Evolutionary conservation across 2,888 invertebrate genomes (phyloP), one percentile per base, ranked within the genome.

Genomic region (Chloroclystis v-ata): DNA sequence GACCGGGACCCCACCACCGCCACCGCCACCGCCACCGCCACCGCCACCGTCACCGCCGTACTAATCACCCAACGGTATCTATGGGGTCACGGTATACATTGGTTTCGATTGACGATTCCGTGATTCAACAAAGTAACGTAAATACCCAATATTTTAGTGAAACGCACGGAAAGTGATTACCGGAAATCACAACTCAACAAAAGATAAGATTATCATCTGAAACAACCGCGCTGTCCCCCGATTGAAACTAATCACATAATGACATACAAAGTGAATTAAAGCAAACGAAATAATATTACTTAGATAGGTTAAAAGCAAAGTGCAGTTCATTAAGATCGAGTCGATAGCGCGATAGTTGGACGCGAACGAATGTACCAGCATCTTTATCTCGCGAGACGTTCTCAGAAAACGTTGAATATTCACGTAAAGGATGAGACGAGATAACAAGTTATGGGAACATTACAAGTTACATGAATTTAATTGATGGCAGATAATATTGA

Each of bases 1-100:
- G 4, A n/a, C 28, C 54, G 44, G n/a, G n/a, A 58, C 60, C 60
- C 63, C 57, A 43, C 28, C 28, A n/a, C n/a, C n/a, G n/a, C n/a
- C n/a, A n/a, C n/a, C n/a, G n/a, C n/a, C n/a, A n/a, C n/a, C n/a
- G n/a, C n/a, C n/a, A n/a, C n/a, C n/a, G n/a, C n/a, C n/a, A n/a
- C n/a, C n/a, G n/a, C n/a, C n/a, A n/a, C n/a, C n/a, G n/a, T n/a
- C n/a, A n/a, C n/a, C n/a, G n/a, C n/a, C n/a, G n/a, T n/a, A n/a
- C n/a, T n/a, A n/a, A n/a, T n/a, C n/a, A n/a, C n/a, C n/a, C n/a
- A n/a, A n/a, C n/a, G n/a, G n/a, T n/a, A n/a, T 41, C 46, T 42
- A 35, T 38, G 28, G 35, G 44, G 44, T 37, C 37, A 16, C 14
- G 38, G 41, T 43, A 47, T 52, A 29, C 29, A 54, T 52, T 44